These are phyloP conservation scores for Ophraella communa DNA, from an alignment of 2,888 invertebrate genomes.

Conservation along the genomic window DNA sequence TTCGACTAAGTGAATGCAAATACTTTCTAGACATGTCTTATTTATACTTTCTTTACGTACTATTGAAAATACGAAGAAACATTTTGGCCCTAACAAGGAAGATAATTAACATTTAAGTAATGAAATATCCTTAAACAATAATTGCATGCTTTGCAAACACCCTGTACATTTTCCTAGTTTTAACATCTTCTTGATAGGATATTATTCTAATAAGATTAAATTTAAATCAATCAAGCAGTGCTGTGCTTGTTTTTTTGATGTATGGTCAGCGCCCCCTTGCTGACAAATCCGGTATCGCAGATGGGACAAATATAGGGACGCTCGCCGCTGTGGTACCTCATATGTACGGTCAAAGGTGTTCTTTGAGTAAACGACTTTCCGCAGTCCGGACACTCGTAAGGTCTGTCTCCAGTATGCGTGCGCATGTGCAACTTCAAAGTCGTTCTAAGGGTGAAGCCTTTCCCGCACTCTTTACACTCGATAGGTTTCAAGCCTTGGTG, in stretches of 20 bases:
- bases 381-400: constrained; percentile 51
- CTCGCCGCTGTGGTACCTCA: constrained; percentile 51
- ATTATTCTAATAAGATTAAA: too few relatives aligned
- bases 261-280: constrained; percentile 47
- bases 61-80: too few relatives aligned
- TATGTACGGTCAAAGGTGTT: constrained; percentile 48
- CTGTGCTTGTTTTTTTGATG: constrained; percentile 48
- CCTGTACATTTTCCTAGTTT: too few relatives aligned
- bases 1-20: too few relatives aligned
- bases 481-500: constrained; percentile 53
- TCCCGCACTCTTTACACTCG: constrained; percentile 56
- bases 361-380: constrained; percentile 52
- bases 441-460: constrained; percentile 54
- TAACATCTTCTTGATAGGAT: too few relatives aligned
- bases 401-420: constrained; percentile 56
- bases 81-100: too few relatives aligned
- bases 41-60: too few relatives aligned
- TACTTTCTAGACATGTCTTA: too few relatives aligned
- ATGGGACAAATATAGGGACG: constrained; percentile 50
- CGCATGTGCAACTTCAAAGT: constrained; percentile 56
- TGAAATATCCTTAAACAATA: too few relatives aligned
- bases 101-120: too few relatives aligned
- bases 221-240: constrained; percentile 3
- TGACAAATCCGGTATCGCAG: constrained; percentile 49
- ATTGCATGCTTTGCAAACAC: too few relatives aligned